Conservation (phyloP, 2,888 invertebrate species). For the Agrochola lota region DNA sequence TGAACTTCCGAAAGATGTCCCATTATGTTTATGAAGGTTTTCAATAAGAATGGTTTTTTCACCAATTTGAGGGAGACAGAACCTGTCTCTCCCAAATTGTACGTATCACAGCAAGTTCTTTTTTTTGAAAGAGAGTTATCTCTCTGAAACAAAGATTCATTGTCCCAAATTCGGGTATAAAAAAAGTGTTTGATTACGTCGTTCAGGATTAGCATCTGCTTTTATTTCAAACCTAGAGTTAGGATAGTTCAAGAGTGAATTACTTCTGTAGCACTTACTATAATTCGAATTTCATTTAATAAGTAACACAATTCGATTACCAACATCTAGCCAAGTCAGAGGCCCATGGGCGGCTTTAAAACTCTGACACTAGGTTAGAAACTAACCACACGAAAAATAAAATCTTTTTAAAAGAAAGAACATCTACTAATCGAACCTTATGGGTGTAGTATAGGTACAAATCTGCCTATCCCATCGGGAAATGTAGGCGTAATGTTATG, state of each 20-base stretch:
- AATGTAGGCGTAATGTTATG: too few species aligned
- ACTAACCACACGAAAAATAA: too few species aligned
- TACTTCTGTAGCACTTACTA: conserved; percentile 92
- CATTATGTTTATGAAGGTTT: background rate
- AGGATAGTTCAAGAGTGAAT: conserved; percentile 93
- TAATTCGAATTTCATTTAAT: conserved; percentile 91
- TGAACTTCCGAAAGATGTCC: conserved; percentile 19
- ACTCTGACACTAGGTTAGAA: too few species aligned
- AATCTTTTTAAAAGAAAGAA: too few species aligned
- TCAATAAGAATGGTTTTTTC: background rate
- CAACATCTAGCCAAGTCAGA: conserved; percentile 87
- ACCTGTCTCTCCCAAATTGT: too few species aligned
- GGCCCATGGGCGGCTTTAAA: too few species aligned
- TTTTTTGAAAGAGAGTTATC: too few species aligned
- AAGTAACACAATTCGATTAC: conserved; percentile 91
- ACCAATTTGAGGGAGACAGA: background rate
- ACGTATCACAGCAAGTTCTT: too few species aligned
- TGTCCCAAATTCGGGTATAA: too few species aligned
- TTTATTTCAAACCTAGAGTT: conserved; percentile 89
- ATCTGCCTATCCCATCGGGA: too few species aligned
- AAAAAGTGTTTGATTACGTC: conserved; percentile 64
- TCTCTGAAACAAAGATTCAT: too few species aligned
- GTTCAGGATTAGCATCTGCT: conserved; percentile 92
- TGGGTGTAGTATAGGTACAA: too few species aligned
- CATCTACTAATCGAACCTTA: conserved; percentile 85